Percentiles rank a stretch among this genome's conserved stretches.
Evolutionary conservation across 2,797 vertebrate genomes (phyloP).

Genomic region (Moxostoma hubbsi): DNA sequence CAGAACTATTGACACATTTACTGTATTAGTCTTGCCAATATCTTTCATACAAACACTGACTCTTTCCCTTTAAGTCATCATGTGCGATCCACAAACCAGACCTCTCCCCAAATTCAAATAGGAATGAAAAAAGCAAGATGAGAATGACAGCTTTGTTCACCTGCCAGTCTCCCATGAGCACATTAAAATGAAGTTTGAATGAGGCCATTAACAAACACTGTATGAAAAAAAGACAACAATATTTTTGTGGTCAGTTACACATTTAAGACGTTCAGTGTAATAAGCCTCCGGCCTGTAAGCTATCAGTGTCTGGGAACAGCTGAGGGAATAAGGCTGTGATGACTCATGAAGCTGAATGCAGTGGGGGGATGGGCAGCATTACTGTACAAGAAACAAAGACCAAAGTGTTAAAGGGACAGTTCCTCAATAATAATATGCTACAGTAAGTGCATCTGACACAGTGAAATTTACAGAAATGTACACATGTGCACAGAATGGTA

Average conservation of each 20-base stretch:
- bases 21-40: background rate
- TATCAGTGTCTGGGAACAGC: slow-evolving; percentile 36
- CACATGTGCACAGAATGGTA: too few relatives aligned
- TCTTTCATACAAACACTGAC: background rate
- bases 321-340: slow-evolving; percentile 21
- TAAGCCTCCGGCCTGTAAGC: slow-evolving; percentile 21
- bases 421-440: slow-evolving; percentile 18
- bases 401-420: background rate
- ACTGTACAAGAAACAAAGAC: slow-evolving; percentile 28
- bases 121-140: background rate
- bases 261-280: slow-evolving; percentile 7
- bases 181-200: background rate
- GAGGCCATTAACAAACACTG: background rate
- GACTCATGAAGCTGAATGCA: slow-evolving; percentile 5
- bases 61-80: slow-evolving; percentile 5
- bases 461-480: too few relatives aligned
- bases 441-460: background rate
- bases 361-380: slow-evolving; percentile 17
- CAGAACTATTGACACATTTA: background rate
- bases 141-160: background rate
- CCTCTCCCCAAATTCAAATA: background rate
- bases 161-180: background rate
- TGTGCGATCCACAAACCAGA: background rate
- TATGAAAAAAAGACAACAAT: background rate
- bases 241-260: background rate